Evolutionary conservation across 2,888 invertebrate genomes (phyloP), one percentile per base, ranked within the genome.

Genomic region (Ramazzottius varieornatus): DNA sequence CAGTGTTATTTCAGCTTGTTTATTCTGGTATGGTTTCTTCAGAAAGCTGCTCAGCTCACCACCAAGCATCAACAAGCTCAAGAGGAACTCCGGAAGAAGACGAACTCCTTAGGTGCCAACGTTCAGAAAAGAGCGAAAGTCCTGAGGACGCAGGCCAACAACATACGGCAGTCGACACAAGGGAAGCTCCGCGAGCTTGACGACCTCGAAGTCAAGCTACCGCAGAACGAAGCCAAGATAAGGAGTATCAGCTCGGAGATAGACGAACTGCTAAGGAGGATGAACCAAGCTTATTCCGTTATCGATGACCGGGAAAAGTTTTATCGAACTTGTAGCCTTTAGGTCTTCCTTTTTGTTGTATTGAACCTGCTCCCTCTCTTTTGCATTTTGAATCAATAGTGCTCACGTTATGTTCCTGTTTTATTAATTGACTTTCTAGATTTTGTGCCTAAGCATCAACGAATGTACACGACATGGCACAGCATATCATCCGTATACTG

Each of bases 111-210:
- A 70, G 89, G 89, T 4, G 83, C 84, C 65, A 82, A 82, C 68
- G 86, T 88, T 1, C 84, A 88, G 70, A 83, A 83, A 68, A 80
- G 85, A 67, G 89, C 91, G 1, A 84, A 86, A 72, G 78, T 81
- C 54, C 77, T 94, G 66, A 79, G 87, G 66, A 83, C 84, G 70
- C 81, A 85, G 68, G 92, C 93, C 0, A 84, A 86, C 46, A 83
- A 24, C 4, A 16, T 54, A 4, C 54, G 54, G 54, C 54, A 54
- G 24, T 4, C 8, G 54, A 54, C 54, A 24, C 54, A 54, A 24
- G 24, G 54, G 4, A 16, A 54, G 29, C 20, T 54, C 13, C 54
- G 54, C 4, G 29, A 16, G 24, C 54, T 54, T 8, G 29, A 29
- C 54, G 54, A 54, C 29, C 54, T 54, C 16, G 54, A 54, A 24